Evolutionary conservation across 2,797 vertebrate species (phyloP), one percentile per base, ranked within the genome.

Genomic region (Chiloscyllium punctatum): DNA sequence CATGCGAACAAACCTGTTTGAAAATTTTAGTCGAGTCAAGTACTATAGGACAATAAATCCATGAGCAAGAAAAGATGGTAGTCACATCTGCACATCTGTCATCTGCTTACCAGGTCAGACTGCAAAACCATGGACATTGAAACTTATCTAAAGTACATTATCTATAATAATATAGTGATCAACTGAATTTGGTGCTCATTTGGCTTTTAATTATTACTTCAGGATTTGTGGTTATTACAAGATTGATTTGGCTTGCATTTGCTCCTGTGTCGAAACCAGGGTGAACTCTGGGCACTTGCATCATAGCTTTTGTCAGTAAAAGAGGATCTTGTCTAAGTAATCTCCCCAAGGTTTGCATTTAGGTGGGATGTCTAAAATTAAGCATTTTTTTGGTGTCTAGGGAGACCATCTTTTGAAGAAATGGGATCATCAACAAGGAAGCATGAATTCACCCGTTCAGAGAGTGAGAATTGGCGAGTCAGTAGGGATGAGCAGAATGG

Each of bases 391-490:
- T 95, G 96, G 97, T 96, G 97, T 96, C 90, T 97, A 99, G 99
- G 98, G 96, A 98, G 99, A 96, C 97, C 98, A 96, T 99, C 98
- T 97, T 99, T 99, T 96, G 99, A 99, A 96, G 99, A 99, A 96
- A 97, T 96, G 30, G 98, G 97, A 96, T 97, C 97, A 96, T 96
- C 97, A 23, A 90, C 97, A 18, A 98, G 99, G 97, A 99, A 99
- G 96, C 98, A 99, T 6, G 99, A 99, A 96, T 99, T 99, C 97
- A 98, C 98, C n/a, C 98, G 99, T 72, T 98, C 99, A 87, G 99
- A 99, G 98, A 99, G 98, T 96, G 99, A 99, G 97, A 99, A 99
- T 97, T 99, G 99, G 99, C 98, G 99, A 87, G 98, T 98, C 96
- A 98, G 98, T 96, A 98, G 99, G 96, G 99, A 99, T 96, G 99